These are phyloP conservation scores for Accipiter virgatus DNA, from an alignment of 2,113 vertebrate genomes.

Conservation along the genomic window DNA sequence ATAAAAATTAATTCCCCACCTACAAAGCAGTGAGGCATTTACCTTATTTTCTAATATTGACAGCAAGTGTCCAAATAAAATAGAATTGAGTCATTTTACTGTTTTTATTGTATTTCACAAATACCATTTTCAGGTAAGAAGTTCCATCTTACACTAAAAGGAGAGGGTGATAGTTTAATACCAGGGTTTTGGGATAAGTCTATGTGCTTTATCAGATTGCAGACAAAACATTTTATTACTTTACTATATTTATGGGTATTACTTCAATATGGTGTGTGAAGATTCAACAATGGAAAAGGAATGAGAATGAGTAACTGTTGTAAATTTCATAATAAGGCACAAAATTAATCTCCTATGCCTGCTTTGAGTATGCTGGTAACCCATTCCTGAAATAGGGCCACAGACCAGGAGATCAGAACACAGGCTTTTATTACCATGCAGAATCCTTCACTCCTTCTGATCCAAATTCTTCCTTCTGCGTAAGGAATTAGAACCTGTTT, in stretches of 20 bases:
- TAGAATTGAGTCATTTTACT: background rate
- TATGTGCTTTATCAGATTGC: background rate
- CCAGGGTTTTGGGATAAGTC: background rate
- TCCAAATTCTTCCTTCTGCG: background rate
- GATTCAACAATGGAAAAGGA: background rate
- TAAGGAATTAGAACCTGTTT: background rate
- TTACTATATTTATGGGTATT: background rate
- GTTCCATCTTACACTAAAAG: background rate
- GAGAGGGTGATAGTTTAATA: background rate
- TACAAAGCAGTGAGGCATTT: background rate
- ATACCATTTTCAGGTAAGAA: background rate
- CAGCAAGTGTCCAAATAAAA: background rate
- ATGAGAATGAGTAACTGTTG: rapidly evolving
- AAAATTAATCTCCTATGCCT: background rate
- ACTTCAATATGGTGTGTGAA: background rate
- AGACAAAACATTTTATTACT: background rate
- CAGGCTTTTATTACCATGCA: background rate
- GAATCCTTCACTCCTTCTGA: background rate
- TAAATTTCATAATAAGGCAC: background rate
- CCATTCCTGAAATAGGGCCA: background rate
- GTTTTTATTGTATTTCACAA: background rate
- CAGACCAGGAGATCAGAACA: background rate
- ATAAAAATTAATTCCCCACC: background rate
- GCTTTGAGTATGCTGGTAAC: background rate
- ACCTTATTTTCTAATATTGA: background rate